A percentile compares a stretch with the other conserved stretches of the same genome.
These are phyloP conservation scores for Caenorhabditis imperialis DNA, from an alignment of 2,888 invertebrate genomes.

Conservation along the genomic window DNA sequence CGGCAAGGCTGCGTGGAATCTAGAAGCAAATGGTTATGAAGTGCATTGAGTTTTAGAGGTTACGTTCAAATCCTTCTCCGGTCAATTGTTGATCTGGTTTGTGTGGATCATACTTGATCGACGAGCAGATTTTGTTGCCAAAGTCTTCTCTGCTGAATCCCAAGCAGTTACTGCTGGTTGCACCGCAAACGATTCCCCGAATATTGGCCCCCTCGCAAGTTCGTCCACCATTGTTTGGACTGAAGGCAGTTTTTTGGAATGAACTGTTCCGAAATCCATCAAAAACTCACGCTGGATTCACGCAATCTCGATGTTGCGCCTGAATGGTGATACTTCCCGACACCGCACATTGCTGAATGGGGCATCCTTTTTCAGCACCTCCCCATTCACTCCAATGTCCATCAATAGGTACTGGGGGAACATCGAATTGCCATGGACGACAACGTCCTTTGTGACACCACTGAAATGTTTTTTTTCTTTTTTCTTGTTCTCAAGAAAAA, in stretches of 20 bases:
- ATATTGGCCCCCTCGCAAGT: conserved; percentile 73
- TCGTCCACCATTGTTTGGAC: conserved; percentile 77
- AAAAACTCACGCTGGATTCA: conserved; percentile 75
- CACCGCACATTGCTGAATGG: conserved; percentile 76
- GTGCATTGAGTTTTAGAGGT: neutral
- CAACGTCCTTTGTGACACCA: conserved; percentile 77
- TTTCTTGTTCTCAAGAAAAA: neutral
- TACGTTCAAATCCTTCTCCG: conserved; percentile 76
- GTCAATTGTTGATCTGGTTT: conserved; percentile 76
- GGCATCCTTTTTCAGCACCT: conserved; percentile 68
- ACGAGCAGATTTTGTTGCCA: conserved; percentile 69
- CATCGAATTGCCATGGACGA: conserved; percentile 64
- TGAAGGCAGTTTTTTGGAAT: conserved; percentile 21
- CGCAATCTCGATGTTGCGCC: conserved; percentile 74
- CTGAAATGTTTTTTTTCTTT: conserved; percentile 42
- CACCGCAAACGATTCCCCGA: conserved; percentile 75
- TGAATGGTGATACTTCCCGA: conserved; percentile 72
- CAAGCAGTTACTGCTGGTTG: conserved; percentile 57
- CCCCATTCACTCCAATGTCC: conserved; percentile 77
- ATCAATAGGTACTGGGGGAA: conserved; percentile 63
- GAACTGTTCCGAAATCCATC: too few relatives aligned
- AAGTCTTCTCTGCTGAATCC: conserved; percentile 72
- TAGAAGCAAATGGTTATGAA: conserved; percentile 47
- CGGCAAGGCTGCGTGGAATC: conserved; percentile 77
- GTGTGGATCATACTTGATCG: conserved; percentile 68